phyloP scores from a whole-genome alignment of 1,140 invertebrate genomes.

The Grapholita molesta region DNA sequence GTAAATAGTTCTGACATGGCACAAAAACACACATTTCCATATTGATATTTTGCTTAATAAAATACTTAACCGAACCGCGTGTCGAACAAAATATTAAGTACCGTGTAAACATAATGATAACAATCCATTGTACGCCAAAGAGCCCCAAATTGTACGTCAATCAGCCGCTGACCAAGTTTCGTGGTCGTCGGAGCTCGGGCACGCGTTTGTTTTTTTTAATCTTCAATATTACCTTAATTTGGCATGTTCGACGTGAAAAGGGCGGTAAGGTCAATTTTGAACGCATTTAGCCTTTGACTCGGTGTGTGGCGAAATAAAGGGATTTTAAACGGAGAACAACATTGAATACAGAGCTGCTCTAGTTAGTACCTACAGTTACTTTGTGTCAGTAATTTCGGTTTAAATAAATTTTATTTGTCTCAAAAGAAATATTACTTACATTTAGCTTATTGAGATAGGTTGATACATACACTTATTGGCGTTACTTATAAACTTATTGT shows the following conservation, averaged over 20 bases:
- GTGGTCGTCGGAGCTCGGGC: constrained; percentile 40
- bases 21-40: neutral
- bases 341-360: neutral
- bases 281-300: constrained; percentile 35
- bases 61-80: neutral
- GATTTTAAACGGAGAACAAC: constrained; percentile 21
- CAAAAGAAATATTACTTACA: too few relatives aligned
- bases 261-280: constrained; percentile 44
- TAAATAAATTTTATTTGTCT: too few relatives aligned
- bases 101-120: constrained; percentile 58
- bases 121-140: constrained; percentile 56
- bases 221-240: constrained; percentile 72
- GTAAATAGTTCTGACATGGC: neutral
- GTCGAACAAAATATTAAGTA: constrained; percentile 29
- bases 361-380: too few relatives aligned
- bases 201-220: constrained; percentile 35
- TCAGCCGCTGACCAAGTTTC: constrained; percentile 49
- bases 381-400: too few relatives aligned
- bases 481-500: too few relatives aligned
- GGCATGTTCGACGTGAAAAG: constrained; percentile 53
- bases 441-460: too few relatives aligned
- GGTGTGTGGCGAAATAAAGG: constrained; percentile 19
- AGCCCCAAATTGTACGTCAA: constrained; percentile 56
- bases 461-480: too few relatives aligned
- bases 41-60: neutral